Base-by-base conservation (phyloP, 2,113 vertebrate genomes). In the Daubentonia madagascariensis region DNA sequence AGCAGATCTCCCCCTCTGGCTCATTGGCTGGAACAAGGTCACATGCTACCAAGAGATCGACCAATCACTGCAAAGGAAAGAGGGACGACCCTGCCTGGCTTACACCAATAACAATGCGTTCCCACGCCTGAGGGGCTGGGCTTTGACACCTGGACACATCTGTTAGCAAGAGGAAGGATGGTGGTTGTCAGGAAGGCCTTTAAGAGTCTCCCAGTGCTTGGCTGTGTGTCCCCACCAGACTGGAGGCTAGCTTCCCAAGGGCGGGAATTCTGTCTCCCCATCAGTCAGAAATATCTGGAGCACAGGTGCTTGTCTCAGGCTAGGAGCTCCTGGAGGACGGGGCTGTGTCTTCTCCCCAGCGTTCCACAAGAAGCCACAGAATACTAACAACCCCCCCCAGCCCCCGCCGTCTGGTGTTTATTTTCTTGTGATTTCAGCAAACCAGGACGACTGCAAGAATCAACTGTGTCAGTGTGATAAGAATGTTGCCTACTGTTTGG, bases 381-480 rank as follows among this genome's bases (percentile, higher is more conserved):
- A 11, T 28, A 45, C 73, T 54, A 87, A 48, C 9, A 61, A 48
- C 1, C 1, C 1, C 0, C 9, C 32, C 54, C 20, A 7, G 3
- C 1, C 1, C 0, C 9, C 32, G 18, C 20, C 2, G 3, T 1
- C 43, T 1, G 3, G 0, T 91, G 16, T 45, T 84, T 50, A 8
- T 67, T 86, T 73, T 23, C 84, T 32, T 0, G 37, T 6, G 40
- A 5, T 93, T 94, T 3, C 68, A 97, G 98, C 86, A 37, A 0
- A 88, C 35, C 0, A 96, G 97, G 13, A 81, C 78, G 0, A 10
- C 73, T 98, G 98, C 75, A 89, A 37, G 84, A 45, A 40, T 1
- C 84, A 45, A 0, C 93, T 97, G 28, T 98, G 98, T 72, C 3
- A 83, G 0, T 98, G 98, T 1, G 98, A 98, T 8, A 88, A 78